Evolutionary conservation across 1,140 invertebrate species (phyloP).

Genomic region (Stratiolaelaps scimitus): DNA sequence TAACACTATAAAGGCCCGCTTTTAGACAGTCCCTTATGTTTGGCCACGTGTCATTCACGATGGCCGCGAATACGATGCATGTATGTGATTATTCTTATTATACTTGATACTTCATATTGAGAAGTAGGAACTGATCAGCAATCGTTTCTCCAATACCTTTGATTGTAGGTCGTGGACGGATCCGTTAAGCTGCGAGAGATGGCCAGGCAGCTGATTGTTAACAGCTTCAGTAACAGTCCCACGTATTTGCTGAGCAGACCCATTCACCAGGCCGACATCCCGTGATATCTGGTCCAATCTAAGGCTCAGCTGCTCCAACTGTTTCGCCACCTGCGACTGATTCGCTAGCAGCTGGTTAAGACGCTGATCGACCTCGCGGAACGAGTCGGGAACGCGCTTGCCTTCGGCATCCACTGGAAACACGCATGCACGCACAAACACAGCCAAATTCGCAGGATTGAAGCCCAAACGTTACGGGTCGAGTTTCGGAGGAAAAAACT

Average conservation of each 20-base stretch:
- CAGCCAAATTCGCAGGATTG: too few species aligned
- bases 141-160: too few species aligned
- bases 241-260: constrained; percentile 5
- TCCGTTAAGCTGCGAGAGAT: background rate
- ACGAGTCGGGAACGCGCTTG: background rate
- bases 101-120: too few species aligned
- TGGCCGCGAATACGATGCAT: too few species aligned
- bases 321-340: background rate
- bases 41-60: too few species aligned
- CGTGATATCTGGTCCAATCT: background rate
- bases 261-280: background rate
- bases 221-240: background rate
- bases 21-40: too few species aligned
- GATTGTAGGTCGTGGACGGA: background rate
- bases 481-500: too few species aligned
- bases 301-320: background rate
- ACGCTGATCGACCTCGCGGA: constrained; percentile 2
- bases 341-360: constrained; percentile 1
- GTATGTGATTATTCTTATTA: too few species aligned
- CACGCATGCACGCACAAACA: background rate
- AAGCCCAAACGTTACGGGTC: too few species aligned
- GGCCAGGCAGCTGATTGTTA: constrained; percentile 7
- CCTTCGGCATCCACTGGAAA: constrained; percentile 14
- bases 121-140: too few species aligned
- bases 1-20: too few species aligned